Evolutionary conservation across 2,797 vertebrate genomes (phyloP).

Genomic region (Coracias cyanogaster): DNA sequence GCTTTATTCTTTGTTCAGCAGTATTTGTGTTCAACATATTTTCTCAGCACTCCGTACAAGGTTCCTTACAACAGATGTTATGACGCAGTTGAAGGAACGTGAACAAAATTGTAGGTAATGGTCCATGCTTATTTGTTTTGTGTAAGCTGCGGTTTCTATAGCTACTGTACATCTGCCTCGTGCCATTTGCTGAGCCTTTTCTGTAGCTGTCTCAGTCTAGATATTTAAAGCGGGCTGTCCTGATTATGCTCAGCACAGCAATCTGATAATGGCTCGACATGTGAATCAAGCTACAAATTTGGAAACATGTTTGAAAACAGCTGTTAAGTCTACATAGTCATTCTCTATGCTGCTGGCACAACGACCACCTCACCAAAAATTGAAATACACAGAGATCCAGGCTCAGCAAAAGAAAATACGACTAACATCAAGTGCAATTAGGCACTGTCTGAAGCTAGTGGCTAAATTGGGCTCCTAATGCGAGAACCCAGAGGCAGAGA

Average conservation of each 20-base stretch:
- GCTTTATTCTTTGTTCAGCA: slow-evolving; percentile 53
- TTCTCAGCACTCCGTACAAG: slow-evolving; percentile 35
- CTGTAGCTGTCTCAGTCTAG: slow-evolving; percentile 27
- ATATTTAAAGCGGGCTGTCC: slow-evolving; percentile 41
- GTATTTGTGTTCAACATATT: slow-evolving; percentile 40
- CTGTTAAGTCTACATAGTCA: not conserved
- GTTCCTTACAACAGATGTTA: slow-evolving; percentile 45
- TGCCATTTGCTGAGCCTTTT: slow-evolving; percentile 61
- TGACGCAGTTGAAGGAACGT: slow-evolving; percentile 13
- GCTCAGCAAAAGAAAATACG: not conserved
- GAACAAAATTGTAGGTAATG: slow-evolving; percentile 69
- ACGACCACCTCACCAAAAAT: not conserved
- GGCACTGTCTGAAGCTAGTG: not conserved
- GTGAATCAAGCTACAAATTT: slow-evolving; percentile 8
- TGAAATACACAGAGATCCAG: not conserved
- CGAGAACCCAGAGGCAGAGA: not conserved
- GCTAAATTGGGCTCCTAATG: not conserved
- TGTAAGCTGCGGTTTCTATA: slow-evolving; percentile 64
- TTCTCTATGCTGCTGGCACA: not conserved
- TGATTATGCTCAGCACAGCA: slow-evolving; percentile 29
- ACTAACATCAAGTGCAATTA: not conserved
- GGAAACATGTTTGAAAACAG: slow-evolving; percentile 21
- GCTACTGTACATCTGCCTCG: slow-evolving; percentile 57
- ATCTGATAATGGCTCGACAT: not conserved
- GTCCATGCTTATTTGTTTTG: slow-evolving; percentile 67